Evolutionary conservation across 2,113 vertebrate genomes (phyloP).

Genomic region (Tiliqua scincoides): DNA sequence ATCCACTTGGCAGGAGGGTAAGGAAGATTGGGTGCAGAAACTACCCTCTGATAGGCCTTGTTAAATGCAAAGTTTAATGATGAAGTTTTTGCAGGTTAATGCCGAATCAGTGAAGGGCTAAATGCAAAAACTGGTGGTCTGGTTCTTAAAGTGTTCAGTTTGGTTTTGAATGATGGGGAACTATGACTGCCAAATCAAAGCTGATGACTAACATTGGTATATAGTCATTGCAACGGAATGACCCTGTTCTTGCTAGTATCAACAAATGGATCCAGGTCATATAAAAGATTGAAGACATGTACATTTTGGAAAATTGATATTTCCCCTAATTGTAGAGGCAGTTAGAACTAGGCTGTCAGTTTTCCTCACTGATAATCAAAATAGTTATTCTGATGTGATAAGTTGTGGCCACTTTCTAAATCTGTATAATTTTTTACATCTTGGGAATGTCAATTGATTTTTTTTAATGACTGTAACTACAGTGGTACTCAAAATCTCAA

Average conservation of each 20-base stretch:
- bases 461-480: neutral
- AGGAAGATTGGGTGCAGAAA: neutral
- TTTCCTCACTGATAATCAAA: too few species aligned
- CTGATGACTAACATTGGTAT: conserved; percentile 19
- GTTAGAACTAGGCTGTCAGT: neutral
- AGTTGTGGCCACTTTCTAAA: neutral
- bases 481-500: neutral
- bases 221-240: conserved; percentile 5
- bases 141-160: conserved; percentile 22
- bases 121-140: conserved; percentile 44
- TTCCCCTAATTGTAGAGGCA: neutral
- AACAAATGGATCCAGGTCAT: conserved; percentile 8
- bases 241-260: neutral
- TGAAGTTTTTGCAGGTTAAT: conserved; percentile 50
- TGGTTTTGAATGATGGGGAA: conserved; percentile 31
- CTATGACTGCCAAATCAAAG: neutral
- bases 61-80: conserved; percentile 41
- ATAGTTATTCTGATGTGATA: neutral
- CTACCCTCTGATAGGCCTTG: conserved; percentile 20
- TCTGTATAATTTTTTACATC: neutral
- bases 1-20: neutral
- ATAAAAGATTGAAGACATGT: neutral
- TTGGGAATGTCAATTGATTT: neutral
- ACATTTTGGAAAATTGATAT: neutral
- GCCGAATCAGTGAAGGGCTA: conserved; percentile 54